Percentiles rank a stretch among this genome's conserved stretches.
Conservation (phyloP, 2,888 invertebrate species). For the Luffia ferchaultella region DNA sequence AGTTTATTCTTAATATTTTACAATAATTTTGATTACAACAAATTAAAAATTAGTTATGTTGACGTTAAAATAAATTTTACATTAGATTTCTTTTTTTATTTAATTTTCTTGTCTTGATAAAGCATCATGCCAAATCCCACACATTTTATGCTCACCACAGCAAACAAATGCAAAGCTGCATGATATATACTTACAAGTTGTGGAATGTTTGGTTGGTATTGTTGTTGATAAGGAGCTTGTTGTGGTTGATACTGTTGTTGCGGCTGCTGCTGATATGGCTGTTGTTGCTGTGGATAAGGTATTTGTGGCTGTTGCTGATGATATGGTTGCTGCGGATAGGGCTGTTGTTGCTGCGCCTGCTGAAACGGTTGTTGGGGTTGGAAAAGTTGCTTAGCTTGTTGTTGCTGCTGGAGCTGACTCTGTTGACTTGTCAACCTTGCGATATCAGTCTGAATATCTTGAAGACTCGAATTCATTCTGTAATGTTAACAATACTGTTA, state of each 20-base stretch:
- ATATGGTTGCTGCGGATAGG: constrained; percentile 21
- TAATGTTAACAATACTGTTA: constrained; percentile 21
- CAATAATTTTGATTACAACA: too few relatives aligned
- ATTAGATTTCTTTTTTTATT: too few relatives aligned
- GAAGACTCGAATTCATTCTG: constrained; percentile 92
- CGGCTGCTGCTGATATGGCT: constrained; percentile 25
- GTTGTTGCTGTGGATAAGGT: constrained; percentile 31
- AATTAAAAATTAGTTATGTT: too few relatives aligned
- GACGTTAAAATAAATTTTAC: too few relatives aligned
- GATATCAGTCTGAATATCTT: constrained; percentile 94
- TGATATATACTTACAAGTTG: constrained; percentile 52
- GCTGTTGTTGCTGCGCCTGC: constrained; percentile 37
- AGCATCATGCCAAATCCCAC: background rate
- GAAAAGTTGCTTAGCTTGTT: constrained; percentile 62
- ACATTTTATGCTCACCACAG: background rate
- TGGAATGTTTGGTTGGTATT: constrained; percentile 58
- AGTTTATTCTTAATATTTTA: too few relatives aligned
- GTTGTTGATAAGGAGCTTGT: constrained; percentile 51
- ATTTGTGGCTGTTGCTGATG: constrained; percentile 34
- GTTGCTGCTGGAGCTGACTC: constrained; percentile 71
- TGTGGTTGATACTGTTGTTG: constrained; percentile 55
- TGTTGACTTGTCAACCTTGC: constrained; percentile 87
- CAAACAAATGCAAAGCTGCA: background rate
- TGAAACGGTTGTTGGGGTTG: constrained; percentile 45
- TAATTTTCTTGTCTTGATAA: background rate